A percentile compares a stretch with the other conserved stretches of the same genome.
These are phyloP conservation scores for Rafetus swinhoei DNA, from an alignment of 2,113 vertebrate species.

Conservation along the genomic window DNA sequence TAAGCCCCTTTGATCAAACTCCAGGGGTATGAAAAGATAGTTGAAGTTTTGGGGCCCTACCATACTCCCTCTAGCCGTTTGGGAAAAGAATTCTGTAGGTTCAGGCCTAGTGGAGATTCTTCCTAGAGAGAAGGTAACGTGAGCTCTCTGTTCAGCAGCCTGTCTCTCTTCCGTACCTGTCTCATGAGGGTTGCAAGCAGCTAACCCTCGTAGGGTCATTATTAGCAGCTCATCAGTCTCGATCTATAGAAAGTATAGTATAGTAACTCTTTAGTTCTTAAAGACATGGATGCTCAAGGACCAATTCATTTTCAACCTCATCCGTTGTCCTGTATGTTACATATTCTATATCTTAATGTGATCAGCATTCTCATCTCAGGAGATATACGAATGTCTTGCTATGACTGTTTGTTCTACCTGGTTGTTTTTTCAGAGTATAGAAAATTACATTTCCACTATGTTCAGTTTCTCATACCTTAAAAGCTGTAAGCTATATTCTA, in stretches of 20 bases:
- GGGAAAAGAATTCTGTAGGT: constrained; percentile 11
- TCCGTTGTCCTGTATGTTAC: not conserved
- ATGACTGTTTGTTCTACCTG: constrained; percentile 33
- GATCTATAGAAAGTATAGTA: not conserved
- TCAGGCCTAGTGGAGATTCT: constrained; percentile 25
- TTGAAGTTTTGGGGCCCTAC: constrained; percentile 1
- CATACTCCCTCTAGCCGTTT: constrained; percentile 2
- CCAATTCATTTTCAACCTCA: constrained; percentile 39
- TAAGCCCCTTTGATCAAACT: not conserved
- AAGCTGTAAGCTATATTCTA: constrained; percentile 62
- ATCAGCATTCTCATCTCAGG: constrained; percentile 52
- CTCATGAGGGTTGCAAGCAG: constrained; percentile 18
- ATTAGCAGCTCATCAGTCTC: constrained; percentile 13
- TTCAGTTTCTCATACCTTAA: constrained; percentile 64
- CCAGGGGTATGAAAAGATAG: not conserved
- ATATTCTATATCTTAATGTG: constrained; percentile 22
- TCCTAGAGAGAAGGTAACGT: not conserved
- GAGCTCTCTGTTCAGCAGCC: constrained; percentile 2
- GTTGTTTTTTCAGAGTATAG: constrained; percentile 28
- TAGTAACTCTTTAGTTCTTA: constrained; percentile 27
- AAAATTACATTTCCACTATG: constrained; percentile 50
- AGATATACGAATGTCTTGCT: constrained; percentile 46
- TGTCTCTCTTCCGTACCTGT: not conserved
- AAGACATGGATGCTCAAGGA: not conserved
- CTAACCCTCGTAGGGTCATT: constrained; percentile 25